Evolutionary conservation across 1,140 invertebrate genomes (phyloP), one percentile per base, ranked within the genome.

Genomic region (Temnothorax longispinosus): DNA sequence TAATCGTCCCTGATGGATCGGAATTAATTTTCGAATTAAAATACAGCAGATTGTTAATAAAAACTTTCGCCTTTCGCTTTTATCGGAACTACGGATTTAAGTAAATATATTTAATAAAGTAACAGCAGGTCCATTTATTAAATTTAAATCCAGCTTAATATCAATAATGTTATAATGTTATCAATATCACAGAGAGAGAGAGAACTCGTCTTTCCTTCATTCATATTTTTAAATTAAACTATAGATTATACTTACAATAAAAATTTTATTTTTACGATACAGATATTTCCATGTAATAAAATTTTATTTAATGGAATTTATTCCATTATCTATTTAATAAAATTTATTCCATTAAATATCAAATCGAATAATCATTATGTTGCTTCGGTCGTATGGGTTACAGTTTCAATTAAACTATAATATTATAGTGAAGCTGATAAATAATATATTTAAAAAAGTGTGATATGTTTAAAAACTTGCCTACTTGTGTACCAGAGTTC

Each of bases 11-110:
- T 35, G 58, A 50, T 4, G 18, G 15, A 27, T 76, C 7, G 44
- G 11, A 47, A 78, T 65, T 78, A 78, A 56, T 78, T 78, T 35
- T 27, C 7, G 11, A 65, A 65, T 78, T 47, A 11, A 69, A 69
- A 56, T n/a, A 13, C n/a, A 27, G 77, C 11, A 35, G 13, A 13
- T 13, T 2, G 1, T 5, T 10, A n/a, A 38, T 21, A 50, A 64
- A 50, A 15, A 56, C n/a, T 67, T 35, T 27, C 3, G 18, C 11
- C 15, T 27, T 27, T 38, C 58, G 58, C 1, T 78, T 78, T 60
- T 76, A 60, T 44, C 56, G 4, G 2, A 0, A 32, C 2, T 27
- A 41, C 13, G 6, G 7, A 38, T 77, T 64, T 44, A 58, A 64
- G 5, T 52, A 5, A 15, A 78, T 50, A 52, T 64, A 38, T 65